phyloP scores from a whole-genome alignment of 2,797 vertebrate genomes.

The Sphenopsis melanotis region DNA sequence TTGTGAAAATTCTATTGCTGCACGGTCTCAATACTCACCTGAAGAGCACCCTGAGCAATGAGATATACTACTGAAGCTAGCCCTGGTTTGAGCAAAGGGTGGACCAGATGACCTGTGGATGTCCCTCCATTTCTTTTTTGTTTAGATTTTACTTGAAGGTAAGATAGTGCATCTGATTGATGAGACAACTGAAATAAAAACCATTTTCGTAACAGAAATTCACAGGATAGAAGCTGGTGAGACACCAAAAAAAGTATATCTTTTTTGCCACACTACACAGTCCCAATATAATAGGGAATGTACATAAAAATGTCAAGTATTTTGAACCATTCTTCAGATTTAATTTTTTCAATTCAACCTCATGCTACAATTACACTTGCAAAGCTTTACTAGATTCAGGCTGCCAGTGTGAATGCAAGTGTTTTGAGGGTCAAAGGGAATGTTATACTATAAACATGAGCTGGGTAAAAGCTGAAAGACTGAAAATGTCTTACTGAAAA shows the following conservation, averaged over 20 bases:
- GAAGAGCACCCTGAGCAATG: background rate
- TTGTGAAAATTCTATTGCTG: background rate
- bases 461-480: background rate
- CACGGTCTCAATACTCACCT: background rate
- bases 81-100: background rate
- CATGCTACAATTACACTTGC: background rate
- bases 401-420: background rate
- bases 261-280: too few species aligned
- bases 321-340: background rate
- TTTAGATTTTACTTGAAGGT: background rate
- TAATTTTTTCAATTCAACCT: background rate
- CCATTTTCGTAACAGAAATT: background rate
- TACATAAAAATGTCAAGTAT: background rate
- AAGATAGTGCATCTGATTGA: background rate
- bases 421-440: background rate
- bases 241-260: background rate
- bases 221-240: background rate
- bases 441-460: background rate
- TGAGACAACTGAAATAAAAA: background rate
- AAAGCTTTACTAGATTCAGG: background rate
- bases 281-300: background rate
- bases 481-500: background rate
- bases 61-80: background rate
- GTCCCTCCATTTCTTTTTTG: background rate
- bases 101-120: background rate